Evolutionary conservation across 2,797 vertebrate species (phyloP), one percentile per base, ranked within the genome.

Genomic region (Podargus strigoides): DNA sequence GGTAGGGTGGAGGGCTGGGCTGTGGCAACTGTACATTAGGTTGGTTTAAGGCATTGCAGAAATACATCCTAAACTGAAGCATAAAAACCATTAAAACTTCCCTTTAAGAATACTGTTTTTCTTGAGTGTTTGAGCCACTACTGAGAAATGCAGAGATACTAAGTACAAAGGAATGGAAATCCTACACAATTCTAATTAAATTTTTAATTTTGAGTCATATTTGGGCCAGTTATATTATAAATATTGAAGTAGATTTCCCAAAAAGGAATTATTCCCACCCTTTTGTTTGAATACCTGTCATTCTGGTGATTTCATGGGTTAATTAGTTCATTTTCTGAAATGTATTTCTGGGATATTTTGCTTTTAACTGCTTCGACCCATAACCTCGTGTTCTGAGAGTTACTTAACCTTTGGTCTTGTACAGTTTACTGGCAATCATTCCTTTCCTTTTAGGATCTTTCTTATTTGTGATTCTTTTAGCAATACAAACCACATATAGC

Each of bases 391-490:
- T 96, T 97, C 94, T 96, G 87, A 95, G 91, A 95, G 89, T 89
- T 86, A 94, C 91, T 97, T 95, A 96, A 95, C 89, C 91, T 97
- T 94, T 96, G 85, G 83, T 88, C 92, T 90, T 62, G 59, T 70
- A 63, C 84, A 85, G 30, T 85, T 96, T 93, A 90, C 89, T 93
- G 85, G 92, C 87, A 96, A 70, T 59, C 41, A 84, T 94, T 92
- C 85, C 74, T 73, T 96, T 92, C 91, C 87, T 88, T 95, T 92
- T 81, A 95, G 82, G 66, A 92, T 92, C 36, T 68, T 88, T 91
- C 53, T 75, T 84, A 42, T 81, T 93, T 92, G 87, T 88, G 69
- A 94, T 95, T 94, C 28, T 81, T 46, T 62, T 67, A 92, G 87
- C 55, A 81, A 59, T 81, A 86, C 59, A 91, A 84, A 78, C 93